A percentile compares a stretch with the other conserved stretches of the same genome.
These are phyloP conservation scores for Odocoileus hemionus DNA, from an alignment of 2,113 vertebrate species.

Conservation along the genomic window DNA sequence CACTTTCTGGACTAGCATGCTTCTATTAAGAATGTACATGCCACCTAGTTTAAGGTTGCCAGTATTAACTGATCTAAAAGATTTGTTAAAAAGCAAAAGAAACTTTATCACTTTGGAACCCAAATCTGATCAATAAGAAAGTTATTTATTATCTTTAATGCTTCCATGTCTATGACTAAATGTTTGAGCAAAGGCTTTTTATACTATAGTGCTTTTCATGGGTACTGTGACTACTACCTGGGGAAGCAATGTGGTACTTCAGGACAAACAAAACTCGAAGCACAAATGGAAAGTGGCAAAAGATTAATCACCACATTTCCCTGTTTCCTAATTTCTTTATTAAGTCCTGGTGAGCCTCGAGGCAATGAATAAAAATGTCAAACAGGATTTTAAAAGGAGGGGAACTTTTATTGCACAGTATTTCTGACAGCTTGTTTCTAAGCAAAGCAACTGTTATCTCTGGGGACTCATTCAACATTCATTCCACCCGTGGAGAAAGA, in stretches of 20 bases:
- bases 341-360: conserved; percentile 60
- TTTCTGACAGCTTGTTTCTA: conserved; percentile 81
- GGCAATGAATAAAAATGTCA: conserved; percentile 65
- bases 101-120: background rate
- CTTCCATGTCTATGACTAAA: background rate
- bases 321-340: conserved; percentile 18
- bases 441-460: conserved; percentile 84
- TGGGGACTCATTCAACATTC: conserved; percentile 85
- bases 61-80: background rate
- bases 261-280: background rate
- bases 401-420: conserved; percentile 72
- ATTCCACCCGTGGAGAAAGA: conserved; percentile 84
- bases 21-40: background rate
- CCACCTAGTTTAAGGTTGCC: background rate
- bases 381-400: conserved; percentile 71
- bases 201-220: background rate
- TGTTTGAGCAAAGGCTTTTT: background rate
- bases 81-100: background rate
- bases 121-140: background rate
- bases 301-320: background rate
- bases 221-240: background rate
- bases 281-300: background rate
- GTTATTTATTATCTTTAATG: conserved; percentile 4
- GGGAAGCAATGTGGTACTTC: background rate
- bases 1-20: background rate